Conservation (phyloP, 92 coral and sea anemone genomes). For the Phenganax marumi region DNA sequence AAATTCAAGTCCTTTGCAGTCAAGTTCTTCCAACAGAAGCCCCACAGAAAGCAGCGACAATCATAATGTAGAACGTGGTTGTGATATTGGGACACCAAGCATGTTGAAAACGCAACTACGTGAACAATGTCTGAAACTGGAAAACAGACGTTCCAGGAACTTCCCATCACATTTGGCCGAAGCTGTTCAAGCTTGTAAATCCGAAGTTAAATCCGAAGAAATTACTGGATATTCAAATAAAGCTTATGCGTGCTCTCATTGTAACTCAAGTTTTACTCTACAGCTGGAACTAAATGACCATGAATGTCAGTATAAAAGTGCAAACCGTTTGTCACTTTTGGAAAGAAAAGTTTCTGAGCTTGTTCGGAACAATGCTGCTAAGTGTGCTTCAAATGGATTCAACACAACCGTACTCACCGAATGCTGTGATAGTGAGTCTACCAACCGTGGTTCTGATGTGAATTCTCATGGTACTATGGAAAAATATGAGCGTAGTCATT, state of each 20-base stretch:
- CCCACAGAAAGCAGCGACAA: background rate
- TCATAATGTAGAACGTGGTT: background rate
- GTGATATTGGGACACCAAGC: background rate
- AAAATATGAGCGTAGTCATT: background rate
- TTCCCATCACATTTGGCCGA: background rate
- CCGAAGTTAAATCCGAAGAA: background rate
- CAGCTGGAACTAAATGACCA: background rate
- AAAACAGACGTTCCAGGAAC: background rate
- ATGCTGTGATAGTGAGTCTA: background rate
- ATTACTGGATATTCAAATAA: background rate
- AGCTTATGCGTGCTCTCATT: background rate
- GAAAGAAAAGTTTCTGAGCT: background rate
- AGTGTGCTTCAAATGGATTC: background rate
- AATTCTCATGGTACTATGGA: background rate
- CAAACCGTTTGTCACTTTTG: background rate
- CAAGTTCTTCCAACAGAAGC: no score
- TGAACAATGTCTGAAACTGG: background rate
- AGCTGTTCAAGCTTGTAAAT: background rate
- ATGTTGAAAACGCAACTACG: background rate
- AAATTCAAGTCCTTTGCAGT: background rate
- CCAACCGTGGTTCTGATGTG: background rate
- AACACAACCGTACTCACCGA: background rate
- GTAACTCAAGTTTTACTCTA: background rate
- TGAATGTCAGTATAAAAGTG: background rate
- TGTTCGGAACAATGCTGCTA: background rate